These are phyloP conservation scores for Latrodectus hesperus DNA, from an alignment of 2,888 invertebrate genomes.

Conservation along the genomic window DNA sequence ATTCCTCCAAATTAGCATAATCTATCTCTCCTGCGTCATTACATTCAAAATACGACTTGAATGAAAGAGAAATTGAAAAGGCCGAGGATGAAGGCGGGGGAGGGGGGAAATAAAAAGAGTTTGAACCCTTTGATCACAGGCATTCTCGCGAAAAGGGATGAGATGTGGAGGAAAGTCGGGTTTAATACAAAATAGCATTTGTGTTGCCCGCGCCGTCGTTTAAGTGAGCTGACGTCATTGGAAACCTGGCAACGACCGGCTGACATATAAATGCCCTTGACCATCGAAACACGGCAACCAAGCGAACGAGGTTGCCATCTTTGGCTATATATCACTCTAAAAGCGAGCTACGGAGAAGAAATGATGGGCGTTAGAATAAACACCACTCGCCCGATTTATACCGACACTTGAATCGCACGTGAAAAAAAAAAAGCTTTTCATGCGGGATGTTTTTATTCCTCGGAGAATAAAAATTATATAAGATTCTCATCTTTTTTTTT, in stretches of 20 bases:
- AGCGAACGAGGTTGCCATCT: background rate
- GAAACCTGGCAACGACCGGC: constrained; percentile 66
- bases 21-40: too few relatives aligned
- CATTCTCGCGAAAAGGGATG: background rate
- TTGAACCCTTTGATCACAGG: background rate
- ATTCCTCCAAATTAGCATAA: too few relatives aligned
- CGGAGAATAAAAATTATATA: too few relatives aligned
- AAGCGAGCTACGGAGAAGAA: background rate
- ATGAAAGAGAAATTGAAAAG: background rate
- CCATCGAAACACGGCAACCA: constrained; percentile 39
- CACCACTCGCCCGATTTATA: too few relatives aligned
- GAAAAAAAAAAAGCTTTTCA: too few relatives aligned
- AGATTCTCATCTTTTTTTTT: too few relatives aligned
- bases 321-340: background rate
- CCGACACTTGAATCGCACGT: too few relatives aligned
- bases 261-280: constrained; percentile 67
- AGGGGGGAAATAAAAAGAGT: background rate
- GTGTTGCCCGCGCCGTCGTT: constrained; percentile 4
- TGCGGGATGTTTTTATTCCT: too few relatives aligned
- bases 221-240: constrained; percentile 41
- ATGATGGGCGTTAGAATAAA: too few relatives aligned
- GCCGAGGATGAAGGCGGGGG: background rate
- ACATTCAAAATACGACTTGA: background rate
- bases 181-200: constrained; percentile 2
- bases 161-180: background rate